Evolutionary conservation across 2,113 vertebrate genomes (phyloP).

Genomic region (Ursus arctos): DNA sequence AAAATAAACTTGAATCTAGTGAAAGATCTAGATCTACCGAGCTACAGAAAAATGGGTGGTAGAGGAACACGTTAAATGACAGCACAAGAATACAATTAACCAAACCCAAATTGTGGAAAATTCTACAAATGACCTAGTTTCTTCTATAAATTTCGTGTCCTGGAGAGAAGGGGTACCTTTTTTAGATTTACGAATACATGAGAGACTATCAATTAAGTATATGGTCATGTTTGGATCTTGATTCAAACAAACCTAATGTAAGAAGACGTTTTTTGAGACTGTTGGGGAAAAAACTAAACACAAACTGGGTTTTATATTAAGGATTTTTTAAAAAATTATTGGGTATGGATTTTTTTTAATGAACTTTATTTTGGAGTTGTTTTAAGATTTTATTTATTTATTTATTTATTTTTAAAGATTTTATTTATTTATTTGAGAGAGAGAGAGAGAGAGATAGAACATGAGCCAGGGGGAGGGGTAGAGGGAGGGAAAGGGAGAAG

Average conservation of each 20-base stretch:
- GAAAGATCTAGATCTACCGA: neutral
- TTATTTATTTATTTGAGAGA: too few relatives aligned
- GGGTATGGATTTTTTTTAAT: neutral
- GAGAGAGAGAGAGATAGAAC: too few relatives aligned
- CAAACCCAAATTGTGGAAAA: slow-evolving; percentile 18
- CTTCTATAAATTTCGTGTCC: neutral
- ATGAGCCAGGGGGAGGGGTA: too few relatives aligned
- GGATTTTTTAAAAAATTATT: neutral
- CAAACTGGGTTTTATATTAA: neutral
- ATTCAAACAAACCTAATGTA: slow-evolving; percentile 16
- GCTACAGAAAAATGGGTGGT: neutral
- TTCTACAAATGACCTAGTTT: neutral
- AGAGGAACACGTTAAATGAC: neutral
- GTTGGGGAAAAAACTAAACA: neutral
- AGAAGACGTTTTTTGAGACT: neutral
- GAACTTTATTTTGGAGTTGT: slow-evolving; percentile 16
- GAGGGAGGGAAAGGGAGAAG: too few relatives aligned
- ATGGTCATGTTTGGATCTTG: neutral
- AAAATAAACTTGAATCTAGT: neutral
- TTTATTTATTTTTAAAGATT: neutral
- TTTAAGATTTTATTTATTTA: neutral
- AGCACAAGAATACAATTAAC: neutral
- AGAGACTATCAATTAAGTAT: neutral
- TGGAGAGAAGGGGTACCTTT: neutral
- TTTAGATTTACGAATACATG: neutral